These are phyloP conservation scores for Tenthredo distinguenda DNA, from an alignment of 2,888 invertebrate species.

Conservation along the genomic window DNA sequence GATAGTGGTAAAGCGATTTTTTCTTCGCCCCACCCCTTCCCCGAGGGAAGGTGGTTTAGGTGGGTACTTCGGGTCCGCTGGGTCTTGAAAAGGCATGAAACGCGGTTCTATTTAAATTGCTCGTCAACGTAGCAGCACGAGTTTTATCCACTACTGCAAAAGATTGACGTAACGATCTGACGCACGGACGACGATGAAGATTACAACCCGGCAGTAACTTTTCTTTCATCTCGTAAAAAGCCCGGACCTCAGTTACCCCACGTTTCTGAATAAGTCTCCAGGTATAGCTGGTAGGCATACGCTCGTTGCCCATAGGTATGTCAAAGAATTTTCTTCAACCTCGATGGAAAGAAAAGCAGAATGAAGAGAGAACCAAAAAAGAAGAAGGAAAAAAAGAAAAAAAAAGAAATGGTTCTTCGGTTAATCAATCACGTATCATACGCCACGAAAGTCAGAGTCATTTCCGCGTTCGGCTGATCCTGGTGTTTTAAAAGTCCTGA, in stretches of 20 bases:
- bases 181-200: background rate
- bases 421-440: background rate
- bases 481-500: background rate
- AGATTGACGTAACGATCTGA: background rate
- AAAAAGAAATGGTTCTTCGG: background rate
- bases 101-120: slow-evolving; percentile 20
- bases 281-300: background rate
- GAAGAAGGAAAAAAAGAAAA: background rate
- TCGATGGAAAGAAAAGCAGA: no score
- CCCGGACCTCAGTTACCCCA: background rate
- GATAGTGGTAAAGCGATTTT: slow-evolving; percentile 14
- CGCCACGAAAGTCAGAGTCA: background rate
- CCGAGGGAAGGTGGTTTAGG: background rate
- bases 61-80: slow-evolving; percentile 4
- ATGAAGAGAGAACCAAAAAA: background rate
- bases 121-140: background rate
- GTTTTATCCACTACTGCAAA: background rate
- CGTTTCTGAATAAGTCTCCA: background rate
- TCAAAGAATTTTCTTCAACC: background rate
- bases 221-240: slow-evolving; percentile 29
- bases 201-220: background rate
- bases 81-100: slow-evolving; percentile 26
- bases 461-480: slow-evolving; percentile 1
- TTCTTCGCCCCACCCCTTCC: background rate
- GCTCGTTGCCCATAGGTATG: background rate